phyloP scores from a whole-genome alignment of 1,140 invertebrate species.

The Galendromus occidentalis region DNA sequence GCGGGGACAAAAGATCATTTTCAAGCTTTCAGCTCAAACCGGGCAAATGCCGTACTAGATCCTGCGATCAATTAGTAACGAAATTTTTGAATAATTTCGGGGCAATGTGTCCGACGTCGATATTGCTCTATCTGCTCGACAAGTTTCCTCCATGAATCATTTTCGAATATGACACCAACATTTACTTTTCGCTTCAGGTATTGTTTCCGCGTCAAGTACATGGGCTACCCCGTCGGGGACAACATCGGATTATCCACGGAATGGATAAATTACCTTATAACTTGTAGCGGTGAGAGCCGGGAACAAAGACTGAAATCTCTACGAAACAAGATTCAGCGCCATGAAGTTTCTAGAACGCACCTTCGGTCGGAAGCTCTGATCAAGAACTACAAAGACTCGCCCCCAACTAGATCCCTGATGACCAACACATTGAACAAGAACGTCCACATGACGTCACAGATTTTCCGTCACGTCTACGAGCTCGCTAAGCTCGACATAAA shows the following conservation, averaged over 20 bases:
- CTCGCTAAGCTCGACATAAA: neutral
- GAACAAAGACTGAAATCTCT: neutral
- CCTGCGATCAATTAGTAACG: too few relatives aligned
- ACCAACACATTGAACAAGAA: neutral
- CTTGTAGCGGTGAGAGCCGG: neutral
- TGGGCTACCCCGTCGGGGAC: neutral
- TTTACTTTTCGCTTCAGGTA: neutral
- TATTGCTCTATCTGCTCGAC: too few relatives aligned
- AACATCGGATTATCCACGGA: neutral
- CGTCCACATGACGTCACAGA: neutral
- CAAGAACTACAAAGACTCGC: neutral
- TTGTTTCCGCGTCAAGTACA: conserved; percentile 3
- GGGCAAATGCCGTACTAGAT: too few relatives aligned
- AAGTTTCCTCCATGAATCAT: too few relatives aligned
- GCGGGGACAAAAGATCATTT: too few relatives aligned
- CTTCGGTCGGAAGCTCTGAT: neutral
- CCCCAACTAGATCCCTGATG: neutral
- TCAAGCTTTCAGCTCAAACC: too few relatives aligned
- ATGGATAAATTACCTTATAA: neutral
- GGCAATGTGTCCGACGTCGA: too few relatives aligned
- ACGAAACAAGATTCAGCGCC: conserved; percentile 1
- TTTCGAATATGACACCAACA: too few relatives aligned
- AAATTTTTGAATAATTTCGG: too few relatives aligned
- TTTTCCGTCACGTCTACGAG: neutral
- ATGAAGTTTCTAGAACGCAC: conserved; percentile 1